Conservation (phyloP, 2,888 invertebrate genomes). For the Heliconius ethilla region DNA sequence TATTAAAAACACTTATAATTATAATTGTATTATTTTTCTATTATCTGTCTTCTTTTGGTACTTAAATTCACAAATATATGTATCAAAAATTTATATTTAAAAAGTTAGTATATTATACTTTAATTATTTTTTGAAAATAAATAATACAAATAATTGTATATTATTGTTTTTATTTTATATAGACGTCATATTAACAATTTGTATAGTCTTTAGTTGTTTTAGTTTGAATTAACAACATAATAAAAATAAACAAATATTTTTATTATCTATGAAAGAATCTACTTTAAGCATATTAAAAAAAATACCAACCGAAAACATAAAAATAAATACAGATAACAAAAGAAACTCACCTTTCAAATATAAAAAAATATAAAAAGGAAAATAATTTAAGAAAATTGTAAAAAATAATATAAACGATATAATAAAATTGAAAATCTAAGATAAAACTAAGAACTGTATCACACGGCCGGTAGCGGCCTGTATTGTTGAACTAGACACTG, state of each 20-base stretch:
- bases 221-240: no score
- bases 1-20: no score
- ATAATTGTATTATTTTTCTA: no score
- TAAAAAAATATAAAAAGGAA: not conserved
- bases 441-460: not conserved
- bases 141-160: no score
- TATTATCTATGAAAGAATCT: not conserved
- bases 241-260: not conserved
- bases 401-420: not conserved
- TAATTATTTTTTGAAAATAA: no score
- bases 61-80: no score
- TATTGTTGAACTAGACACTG: slow-evolving; percentile 1
- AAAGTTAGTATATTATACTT: no score
- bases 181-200: no score
- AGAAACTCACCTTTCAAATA: slow-evolving; percentile 7
- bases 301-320: not conserved
- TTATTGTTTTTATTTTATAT: no score
- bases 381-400: not conserved
- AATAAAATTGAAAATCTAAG: not conserved
- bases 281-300: not conserved
- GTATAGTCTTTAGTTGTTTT: no score
- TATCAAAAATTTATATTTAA: no score
- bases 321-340: not conserved
- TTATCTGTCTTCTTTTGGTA: no score
- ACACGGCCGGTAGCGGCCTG: not conserved